Conservation (phyloP, 2,888 invertebrate genomes). For the Conus canariensis region DNA sequence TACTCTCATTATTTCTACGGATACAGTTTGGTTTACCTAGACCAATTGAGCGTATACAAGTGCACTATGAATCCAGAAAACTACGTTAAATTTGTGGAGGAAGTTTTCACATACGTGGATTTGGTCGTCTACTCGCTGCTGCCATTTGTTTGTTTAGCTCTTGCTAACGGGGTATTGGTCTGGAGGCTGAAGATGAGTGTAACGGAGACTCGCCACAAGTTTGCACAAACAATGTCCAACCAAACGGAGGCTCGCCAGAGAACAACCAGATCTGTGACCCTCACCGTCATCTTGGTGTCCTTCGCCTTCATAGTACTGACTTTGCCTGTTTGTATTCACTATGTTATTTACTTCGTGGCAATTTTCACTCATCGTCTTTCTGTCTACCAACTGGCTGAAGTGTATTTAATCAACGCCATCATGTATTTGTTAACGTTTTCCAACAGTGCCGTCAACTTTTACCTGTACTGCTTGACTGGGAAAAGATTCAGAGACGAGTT, state of each 20-base stretch:
- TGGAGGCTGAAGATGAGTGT: not conserved
- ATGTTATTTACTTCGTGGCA: not conserved
- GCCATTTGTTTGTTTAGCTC: not conserved
- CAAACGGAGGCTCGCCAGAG: not conserved
- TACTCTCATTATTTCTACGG: not conserved
- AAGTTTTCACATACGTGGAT: not conserved
- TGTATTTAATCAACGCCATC: not conserved
- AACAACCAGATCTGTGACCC: not conserved
- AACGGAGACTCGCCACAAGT: not conserved
- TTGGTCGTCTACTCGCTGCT: not conserved
- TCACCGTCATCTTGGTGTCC: not conserved
- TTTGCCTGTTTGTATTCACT: not conserved
- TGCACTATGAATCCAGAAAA: too few species aligned
- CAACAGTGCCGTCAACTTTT: not conserved
- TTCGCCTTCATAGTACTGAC: not conserved
- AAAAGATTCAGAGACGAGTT: not conserved
- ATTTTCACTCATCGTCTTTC: not conserved
- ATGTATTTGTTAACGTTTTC: not conserved
- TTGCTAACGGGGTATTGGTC: not conserved
- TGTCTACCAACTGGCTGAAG: not conserved
- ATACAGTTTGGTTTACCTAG: not conserved
- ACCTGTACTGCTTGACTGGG: not conserved
- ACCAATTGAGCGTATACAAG: too few species aligned
- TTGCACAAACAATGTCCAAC: not conserved
- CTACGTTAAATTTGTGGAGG: not conserved